Conservation (phyloP, 2,888 invertebrate species). For the Eumerus sabulonum region DNA sequence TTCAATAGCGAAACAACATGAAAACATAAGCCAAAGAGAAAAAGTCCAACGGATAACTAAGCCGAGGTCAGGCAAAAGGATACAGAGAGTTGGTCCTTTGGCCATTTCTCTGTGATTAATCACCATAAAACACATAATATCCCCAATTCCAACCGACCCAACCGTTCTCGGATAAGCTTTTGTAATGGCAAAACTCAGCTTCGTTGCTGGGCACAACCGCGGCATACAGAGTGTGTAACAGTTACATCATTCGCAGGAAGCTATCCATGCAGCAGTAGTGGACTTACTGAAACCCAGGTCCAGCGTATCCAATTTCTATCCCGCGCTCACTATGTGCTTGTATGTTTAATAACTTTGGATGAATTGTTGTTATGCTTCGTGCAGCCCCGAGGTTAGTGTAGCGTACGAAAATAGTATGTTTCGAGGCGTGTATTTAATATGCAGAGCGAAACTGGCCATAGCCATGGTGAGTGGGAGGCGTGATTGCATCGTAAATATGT, state of each 20-base stretch:
- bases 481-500: conserved; percentile 58
- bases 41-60: conserved; percentile 64
- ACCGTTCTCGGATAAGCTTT: conserved; percentile 34
- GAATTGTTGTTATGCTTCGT: conserved; percentile 50
- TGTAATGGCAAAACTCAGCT: conserved; percentile 16
- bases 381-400: conserved; percentile 36
- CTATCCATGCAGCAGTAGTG: conserved; percentile 16
- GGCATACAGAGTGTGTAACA: conserved; percentile 5
- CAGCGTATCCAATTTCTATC: background rate
- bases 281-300: too few relatives aligned
- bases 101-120: conserved; percentile 63
- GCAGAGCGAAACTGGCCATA: conserved; percentile 35
- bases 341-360: conserved; percentile 52
- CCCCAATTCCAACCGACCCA: conserved; percentile 11
- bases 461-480: conserved; percentile 6
- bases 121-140: conserved; percentile 64
- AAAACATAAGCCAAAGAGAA: conserved; percentile 12
- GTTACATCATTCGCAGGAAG: conserved; percentile 34
- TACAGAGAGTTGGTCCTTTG: conserved; percentile 39
- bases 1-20: too few relatives aligned
- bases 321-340: background rate
- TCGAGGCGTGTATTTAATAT: conserved; percentile 58
- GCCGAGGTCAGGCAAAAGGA: conserved; percentile 52
- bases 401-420: conserved; percentile 46
- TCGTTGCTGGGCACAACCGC: background rate